A percentile compares a stretch with the other conserved stretches of the same genome.
Evolutionary conservation across 2,888 invertebrate species (phyloP).

Genomic region (Drosophila mercatorum): DNA sequence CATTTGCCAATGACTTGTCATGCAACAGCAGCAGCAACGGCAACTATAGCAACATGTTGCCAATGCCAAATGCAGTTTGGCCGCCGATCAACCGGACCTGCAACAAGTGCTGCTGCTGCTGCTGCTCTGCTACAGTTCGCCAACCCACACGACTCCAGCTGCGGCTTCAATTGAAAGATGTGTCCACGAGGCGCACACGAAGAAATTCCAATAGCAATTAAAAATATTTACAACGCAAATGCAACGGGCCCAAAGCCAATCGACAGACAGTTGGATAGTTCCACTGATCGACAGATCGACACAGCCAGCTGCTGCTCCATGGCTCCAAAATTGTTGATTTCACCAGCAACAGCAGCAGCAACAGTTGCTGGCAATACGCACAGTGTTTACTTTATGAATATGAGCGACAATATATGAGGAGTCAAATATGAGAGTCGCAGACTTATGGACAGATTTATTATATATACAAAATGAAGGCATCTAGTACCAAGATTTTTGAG

Average conservation of each 20-base stretch:
- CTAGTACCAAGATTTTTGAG: not conserved
- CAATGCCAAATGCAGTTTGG: constrained; percentile 35
- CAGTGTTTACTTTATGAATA: constrained; percentile 7
- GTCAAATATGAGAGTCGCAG: not conserved
- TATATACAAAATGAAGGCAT: not conserved
- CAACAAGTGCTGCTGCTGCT: constrained; percentile 41
- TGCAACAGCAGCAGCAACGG: constrained; percentile 41
- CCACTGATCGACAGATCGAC: constrained; percentile 20
- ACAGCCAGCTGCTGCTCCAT: constrained; percentile 45
- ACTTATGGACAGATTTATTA: not conserved
- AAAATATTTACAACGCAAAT: constrained; percentile 81
- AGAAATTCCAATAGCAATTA: constrained; percentile 77
- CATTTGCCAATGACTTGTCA: constrained; percentile 64
- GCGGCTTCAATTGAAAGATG: constrained; percentile 67
- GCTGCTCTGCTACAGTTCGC: constrained; percentile 72
- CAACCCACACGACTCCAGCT: constrained; percentile 64
- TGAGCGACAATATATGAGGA: not conserved
- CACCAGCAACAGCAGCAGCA: constrained; percentile 26
- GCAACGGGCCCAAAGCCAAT: constrained; percentile 48
- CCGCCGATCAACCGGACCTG: constrained; percentile 59
- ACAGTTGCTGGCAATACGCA: constrained; percentile 1
- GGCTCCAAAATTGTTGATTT: constrained; percentile 37
- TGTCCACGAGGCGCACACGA: constrained; percentile 71
- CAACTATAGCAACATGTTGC: constrained; percentile 45
- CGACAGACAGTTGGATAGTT: constrained; percentile 37